Base-by-base conservation (phyloP, 2,888 invertebrate genomes). In the Lasioglossum marginatum region DNA sequence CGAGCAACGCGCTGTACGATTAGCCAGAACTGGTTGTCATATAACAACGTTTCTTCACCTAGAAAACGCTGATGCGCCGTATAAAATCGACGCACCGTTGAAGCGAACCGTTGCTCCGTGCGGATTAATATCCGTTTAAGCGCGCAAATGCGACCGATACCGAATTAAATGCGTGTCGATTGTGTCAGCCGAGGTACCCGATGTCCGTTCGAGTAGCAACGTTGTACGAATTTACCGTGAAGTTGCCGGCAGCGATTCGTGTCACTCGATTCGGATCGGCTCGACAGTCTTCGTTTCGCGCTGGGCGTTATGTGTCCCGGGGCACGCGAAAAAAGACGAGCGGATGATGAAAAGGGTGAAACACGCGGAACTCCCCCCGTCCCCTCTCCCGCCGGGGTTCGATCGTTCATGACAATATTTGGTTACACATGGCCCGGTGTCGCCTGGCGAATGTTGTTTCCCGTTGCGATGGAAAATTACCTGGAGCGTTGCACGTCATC, bases 331-430 rank as follows among this genome's bases (percentile, higher is more conserved):
- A 87, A 86, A 86, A 86, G 86, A 78, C 83, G 77, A 86, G 34
- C 74, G 73, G 52, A 77, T 72, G 86, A 86, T 78, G 87, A 86
- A 86, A 86, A 70, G 86, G 82, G 72, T 71, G 87, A 81, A 81
- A 86, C 81, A 81, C 78, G 37, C 70, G 37, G 5, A n/a, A n/a
- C n/a, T 4, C 4, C 3, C 12, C n/a, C 4, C n/a, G n/a, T n/a
- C n/a, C n/a, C 12, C 40, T n/a, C 4, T 2, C 66, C 68, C 86
- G 34, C 40, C 68, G 34, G 40, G 57, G 77, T 78, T 81, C 87
- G 81, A 86, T 86, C 84, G 87, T 86, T 82, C 87, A 79, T 81
- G 86, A 86, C 87, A 87, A 86, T 86, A 86, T 86, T 86, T 79
- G 87, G 86, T 86, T 86, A 75, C 86, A 86, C 87, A 52, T 57